phyloP scores from a whole-genome alignment of 64 coral and sea anemone species.

The Montipora sp. region DNA sequence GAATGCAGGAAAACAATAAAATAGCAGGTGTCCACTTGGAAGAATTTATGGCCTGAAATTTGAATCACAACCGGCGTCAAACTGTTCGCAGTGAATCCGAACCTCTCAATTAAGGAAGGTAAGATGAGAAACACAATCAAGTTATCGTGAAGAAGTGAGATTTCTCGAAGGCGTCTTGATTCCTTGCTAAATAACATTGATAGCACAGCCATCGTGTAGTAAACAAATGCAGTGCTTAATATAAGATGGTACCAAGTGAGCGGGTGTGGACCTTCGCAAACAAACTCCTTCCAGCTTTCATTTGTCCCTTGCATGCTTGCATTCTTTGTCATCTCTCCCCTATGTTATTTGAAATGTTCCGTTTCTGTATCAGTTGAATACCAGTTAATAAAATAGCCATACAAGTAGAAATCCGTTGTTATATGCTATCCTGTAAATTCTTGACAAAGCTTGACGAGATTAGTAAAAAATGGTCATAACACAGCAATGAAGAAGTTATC shows the following conservation, averaged over 20 bases:
- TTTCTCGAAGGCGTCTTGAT: conserved; percentile 5
- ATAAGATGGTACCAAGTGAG: conserved; percentile 7
- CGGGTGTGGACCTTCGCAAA: background rate
- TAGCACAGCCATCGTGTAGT: conserved; percentile 1
- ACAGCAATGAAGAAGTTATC: too few species aligned
- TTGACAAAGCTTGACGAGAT: too few species aligned
- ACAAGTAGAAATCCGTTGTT: background rate
- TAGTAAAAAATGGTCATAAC: too few species aligned
- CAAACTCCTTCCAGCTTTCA: background rate
- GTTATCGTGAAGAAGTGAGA: conserved; percentile 34
- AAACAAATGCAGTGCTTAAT: conserved; percentile 1
- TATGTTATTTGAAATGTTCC: too few species aligned
- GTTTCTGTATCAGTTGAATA: too few species aligned
- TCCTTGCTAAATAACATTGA: conserved; percentile 37
- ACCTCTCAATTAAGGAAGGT: conserved; percentile 2
- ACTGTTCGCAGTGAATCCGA: background rate
- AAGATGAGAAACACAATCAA: conserved; percentile 7
- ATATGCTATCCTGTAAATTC: background rate
- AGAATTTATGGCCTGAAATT: background rate
- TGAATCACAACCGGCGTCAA: background rate
- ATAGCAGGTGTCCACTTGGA: background rate
- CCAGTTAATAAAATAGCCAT: background rate
- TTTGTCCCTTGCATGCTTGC: background rate
- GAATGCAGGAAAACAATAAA: conserved; percentile 17
- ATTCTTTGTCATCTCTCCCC: background rate